These are phyloP conservation scores for Troilus luridus DNA, from an alignment of 2,888 invertebrate species.

Conservation along the genomic window DNA sequence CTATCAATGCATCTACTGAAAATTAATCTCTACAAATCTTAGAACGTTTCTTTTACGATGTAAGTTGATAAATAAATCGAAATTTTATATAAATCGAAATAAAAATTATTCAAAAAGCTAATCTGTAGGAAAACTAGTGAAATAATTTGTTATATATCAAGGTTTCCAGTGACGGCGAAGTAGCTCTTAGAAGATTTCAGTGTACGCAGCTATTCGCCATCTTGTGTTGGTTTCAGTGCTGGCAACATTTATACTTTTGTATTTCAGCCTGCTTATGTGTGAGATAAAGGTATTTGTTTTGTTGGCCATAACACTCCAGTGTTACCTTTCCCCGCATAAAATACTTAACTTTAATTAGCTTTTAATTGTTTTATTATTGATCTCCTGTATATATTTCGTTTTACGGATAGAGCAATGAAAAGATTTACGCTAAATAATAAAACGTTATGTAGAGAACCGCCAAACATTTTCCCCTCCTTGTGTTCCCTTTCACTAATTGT, in stretches of 20 bases:
- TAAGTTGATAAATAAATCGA: not conserved
- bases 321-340: slow-evolving; percentile 35
- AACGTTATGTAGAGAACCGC: not conserved
- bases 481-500: not conserved
- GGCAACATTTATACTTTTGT: slow-evolving; percentile 64
- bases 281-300: slow-evolving; percentile 57
- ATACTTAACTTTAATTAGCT: not conserved
- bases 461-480: not conserved
- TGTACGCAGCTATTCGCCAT: slow-evolving; percentile 64
- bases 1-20: slow-evolving; percentile 3
- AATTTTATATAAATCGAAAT: not conserved
- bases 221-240: slow-evolving; percentile 65
- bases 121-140: not conserved
- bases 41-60: not conserved
- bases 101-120: not conserved
- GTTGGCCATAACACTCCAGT: slow-evolving; percentile 58
- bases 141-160: not conserved
- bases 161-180: not conserved
- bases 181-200: slow-evolving; percentile 38
- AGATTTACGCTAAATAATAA: slow-evolving; percentile 3
- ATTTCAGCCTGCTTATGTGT: slow-evolving; percentile 50
- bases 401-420: not conserved
- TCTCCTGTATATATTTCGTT: not conserved
- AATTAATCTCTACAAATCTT: not conserved
- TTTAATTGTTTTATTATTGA: not conserved